Evolutionary conservation across 2,888 invertebrate species (phyloP).

Genomic region (Conomelus anceps): DNA sequence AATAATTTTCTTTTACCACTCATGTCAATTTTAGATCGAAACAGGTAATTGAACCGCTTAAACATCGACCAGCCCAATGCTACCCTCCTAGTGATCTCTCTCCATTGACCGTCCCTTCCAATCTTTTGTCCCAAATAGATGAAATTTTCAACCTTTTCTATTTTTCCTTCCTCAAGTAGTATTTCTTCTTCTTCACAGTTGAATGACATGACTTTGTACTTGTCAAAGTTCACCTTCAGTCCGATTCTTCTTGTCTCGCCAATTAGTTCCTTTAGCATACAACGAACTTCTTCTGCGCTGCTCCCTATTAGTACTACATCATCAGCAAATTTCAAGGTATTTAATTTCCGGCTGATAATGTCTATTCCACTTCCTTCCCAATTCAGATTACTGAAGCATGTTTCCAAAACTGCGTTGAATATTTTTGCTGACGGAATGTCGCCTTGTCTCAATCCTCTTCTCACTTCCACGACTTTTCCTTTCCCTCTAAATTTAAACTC

Average conservation of each 20-base stretch:
- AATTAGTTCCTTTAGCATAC: neutral
- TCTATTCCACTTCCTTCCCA: neutral
- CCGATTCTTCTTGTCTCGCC: neutral
- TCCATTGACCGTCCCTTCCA: neutral
- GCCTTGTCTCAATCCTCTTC: slow-evolving; percentile 2
- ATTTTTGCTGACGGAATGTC: too few relatives aligned
- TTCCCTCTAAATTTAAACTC: too few relatives aligned
- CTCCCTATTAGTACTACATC: neutral
- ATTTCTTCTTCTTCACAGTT: neutral
- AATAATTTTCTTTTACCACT: neutral
- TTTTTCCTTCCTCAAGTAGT: too few relatives aligned
- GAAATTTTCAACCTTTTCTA: too few relatives aligned
- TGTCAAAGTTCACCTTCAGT: neutral
- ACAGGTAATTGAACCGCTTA: too few relatives aligned
- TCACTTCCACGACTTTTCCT: neutral
- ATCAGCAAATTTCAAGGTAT: neutral
- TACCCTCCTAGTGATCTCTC: neutral
- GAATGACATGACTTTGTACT: neutral
- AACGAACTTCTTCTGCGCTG: neutral
- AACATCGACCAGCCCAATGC: neutral
- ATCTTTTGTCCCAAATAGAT: neutral
- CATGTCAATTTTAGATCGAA: neutral
- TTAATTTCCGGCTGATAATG: neutral
- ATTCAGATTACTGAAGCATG: neutral
- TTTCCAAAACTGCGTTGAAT: too few relatives aligned